Evolutionary conservation across 2,113 vertebrate genomes (phyloP).

Genomic region (Lathamus discolor): DNA sequence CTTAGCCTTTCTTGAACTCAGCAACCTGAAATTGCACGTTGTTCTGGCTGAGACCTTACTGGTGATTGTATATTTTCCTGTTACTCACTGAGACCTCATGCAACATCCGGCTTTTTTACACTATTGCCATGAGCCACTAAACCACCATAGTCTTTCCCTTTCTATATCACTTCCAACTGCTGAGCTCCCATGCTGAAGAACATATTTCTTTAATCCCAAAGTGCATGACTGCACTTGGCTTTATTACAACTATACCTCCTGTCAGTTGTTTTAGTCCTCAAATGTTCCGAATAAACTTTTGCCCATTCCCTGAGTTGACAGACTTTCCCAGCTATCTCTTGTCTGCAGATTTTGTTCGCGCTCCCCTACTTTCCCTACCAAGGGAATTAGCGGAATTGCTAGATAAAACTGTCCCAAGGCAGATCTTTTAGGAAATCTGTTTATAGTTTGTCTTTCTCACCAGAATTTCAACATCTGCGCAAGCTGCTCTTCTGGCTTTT

Average conservation of each 20-base stretch:
- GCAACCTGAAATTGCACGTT: neutral
- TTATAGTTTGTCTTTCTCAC: constrained; percentile 47
- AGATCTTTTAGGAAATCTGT: constrained; percentile 51
- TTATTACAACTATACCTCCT: constrained; percentile 8
- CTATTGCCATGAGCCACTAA: constrained; percentile 3
- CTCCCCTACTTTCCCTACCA: neutral
- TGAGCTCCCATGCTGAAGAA: neutral
- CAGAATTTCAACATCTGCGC: constrained; percentile 45
- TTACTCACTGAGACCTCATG: neutral
- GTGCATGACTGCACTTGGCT: constrained; percentile 10
- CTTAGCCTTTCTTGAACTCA: constrained; percentile 15
- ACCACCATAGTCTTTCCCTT: neutral
- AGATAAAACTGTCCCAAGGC: constrained; percentile 38
- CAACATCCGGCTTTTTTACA: constrained; percentile 25
- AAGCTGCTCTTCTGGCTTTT: neutral
- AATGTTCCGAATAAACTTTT: neutral
- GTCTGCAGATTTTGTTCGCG: neutral
- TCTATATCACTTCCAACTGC: constrained; percentile 14
- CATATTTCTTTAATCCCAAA: constrained; percentile 34
- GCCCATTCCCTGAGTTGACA: constrained; percentile 1
- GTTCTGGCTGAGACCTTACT: neutral
- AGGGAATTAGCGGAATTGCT: constrained; percentile 39
- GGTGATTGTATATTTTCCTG: neutral
- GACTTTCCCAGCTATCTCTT: constrained; percentile 32
- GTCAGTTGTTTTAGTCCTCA: constrained; percentile 11